A percentile compares a stretch with the other conserved stretches of the same genome.
phyloP scores from a whole-genome alignment of 2,113 vertebrate species.

The Xiphias gladius region DNA sequence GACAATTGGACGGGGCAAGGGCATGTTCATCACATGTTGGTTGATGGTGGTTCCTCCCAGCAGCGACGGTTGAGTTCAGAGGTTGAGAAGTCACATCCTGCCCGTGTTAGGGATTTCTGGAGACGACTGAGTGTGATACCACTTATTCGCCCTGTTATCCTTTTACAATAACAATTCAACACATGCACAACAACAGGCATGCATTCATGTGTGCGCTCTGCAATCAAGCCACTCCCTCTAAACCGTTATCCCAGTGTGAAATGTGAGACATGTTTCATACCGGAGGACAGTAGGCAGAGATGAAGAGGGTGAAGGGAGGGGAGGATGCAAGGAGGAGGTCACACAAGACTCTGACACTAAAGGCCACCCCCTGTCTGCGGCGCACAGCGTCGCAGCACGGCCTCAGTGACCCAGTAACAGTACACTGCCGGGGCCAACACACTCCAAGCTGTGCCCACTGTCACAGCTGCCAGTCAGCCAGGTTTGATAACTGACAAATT shows the following conservation, averaged over 20 bases:
- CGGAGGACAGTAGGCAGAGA: constrained; percentile 27
- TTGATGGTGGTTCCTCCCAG: constrained; percentile 49
- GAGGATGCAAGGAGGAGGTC: constrained; percentile 59
- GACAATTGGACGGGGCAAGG: constrained; percentile 71
- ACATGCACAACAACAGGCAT: neutral
- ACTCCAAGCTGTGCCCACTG: constrained; percentile 67
- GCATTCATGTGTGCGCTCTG: constrained; percentile 5
- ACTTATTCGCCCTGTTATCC: constrained; percentile 37
- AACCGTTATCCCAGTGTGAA: constrained; percentile 50
- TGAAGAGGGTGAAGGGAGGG: constrained; percentile 33
- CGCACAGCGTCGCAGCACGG: constrained; percentile 47
- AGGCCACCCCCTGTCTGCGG: constrained; percentile 66
- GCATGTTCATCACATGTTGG: constrained; percentile 60
- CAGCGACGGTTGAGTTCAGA: constrained; percentile 52
- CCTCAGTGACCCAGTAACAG: constrained; percentile 65
- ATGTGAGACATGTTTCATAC: constrained; percentile 43
- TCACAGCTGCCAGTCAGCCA: constrained; percentile 76
- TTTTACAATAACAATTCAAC: constrained; percentile 27
- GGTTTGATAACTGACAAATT: constrained; percentile 65
- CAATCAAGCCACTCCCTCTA: constrained; percentile 44
- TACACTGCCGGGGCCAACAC: constrained; percentile 68
- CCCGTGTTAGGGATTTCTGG: constrained; percentile 59
- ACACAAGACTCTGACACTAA: constrained; percentile 64
- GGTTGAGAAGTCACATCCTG: constrained; percentile 58
- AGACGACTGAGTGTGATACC: constrained; percentile 62